Conservation (phyloP, 2,797 vertebrate species). For the Novumbra hubbsi region DNA sequence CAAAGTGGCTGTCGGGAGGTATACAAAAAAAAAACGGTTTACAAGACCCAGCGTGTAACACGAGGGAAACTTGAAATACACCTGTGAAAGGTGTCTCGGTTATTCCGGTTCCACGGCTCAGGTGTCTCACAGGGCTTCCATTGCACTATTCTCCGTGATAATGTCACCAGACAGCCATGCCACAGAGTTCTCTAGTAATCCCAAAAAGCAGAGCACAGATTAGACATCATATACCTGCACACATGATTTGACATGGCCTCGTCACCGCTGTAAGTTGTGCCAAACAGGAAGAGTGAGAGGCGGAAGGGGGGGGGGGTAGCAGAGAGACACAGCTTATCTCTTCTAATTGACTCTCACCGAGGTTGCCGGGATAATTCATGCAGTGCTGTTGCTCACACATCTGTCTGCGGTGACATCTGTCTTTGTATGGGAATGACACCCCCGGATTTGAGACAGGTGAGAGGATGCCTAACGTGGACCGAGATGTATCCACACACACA, state of each 20-base stretch:
- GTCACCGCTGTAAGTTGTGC: conserved; percentile 53
- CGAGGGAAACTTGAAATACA: neutral
- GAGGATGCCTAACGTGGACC: conserved; percentile 29
- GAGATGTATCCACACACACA: neutral
- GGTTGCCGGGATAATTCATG: conserved; percentile 62
- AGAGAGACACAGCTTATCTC: conserved; percentile 54
- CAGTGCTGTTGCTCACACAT: conserved; percentile 55
- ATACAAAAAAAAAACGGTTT: neutral
- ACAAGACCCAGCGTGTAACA: neutral
- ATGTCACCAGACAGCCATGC: conserved; percentile 68
- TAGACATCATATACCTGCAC: conserved; percentile 71
- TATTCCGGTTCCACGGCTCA: conserved; percentile 33
- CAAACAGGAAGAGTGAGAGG: conserved; percentile 51
- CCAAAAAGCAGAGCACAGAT: conserved; percentile 65
- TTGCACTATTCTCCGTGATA: conserved; percentile 42
- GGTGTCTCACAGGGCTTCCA: conserved; percentile 46
- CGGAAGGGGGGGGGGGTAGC: conserved; percentile 49
- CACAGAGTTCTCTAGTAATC: conserved; percentile 63
- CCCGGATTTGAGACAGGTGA: conserved; percentile 53
- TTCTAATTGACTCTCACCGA: conserved; percentile 57
- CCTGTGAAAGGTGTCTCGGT: neutral
- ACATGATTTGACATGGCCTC: conserved; percentile 66
- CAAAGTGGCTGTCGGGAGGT: conserved; percentile 27
- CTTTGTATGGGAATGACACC: conserved; percentile 13
- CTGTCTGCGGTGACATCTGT: conserved; percentile 51